Evolutionary conservation across 2,113 vertebrate species (phyloP), one percentile per base, ranked within the genome.

Genomic region (Euleptes europaea): DNA sequence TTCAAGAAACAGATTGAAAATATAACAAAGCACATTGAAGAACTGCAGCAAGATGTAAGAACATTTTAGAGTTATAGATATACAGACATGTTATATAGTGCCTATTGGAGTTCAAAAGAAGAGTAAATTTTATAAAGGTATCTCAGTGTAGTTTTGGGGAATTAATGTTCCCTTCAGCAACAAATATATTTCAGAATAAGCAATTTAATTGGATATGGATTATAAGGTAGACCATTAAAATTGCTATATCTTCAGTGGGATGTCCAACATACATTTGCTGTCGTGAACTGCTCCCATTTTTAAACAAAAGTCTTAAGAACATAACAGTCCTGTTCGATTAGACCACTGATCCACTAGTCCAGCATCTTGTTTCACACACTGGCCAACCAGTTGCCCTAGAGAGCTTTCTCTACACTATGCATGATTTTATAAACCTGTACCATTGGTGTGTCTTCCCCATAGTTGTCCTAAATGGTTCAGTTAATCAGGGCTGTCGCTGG

Each of bases 21-120:
- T 74, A 98, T 97, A 96, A 93, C 78, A 88, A 97, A 96, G 84
- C 83, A 74, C 84, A 92, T 95, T 73, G 97, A 98, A 89, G 96
- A 97, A 88, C 93, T 95, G 83, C 95, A 97, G 31, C 97, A 97
- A 88, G 97, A 98, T 97, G 98, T 99, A 93, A 51, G 94, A 78
- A 84, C n/a, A 1, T 67, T 91, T 76, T 51, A 76, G 80, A 84
- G 35, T 83, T 83, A 49, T 79, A 54, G 84, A 90, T 85, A 85
- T 70, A 15, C 31, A 17, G 60, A 0, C 26, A n/a, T 78, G 17
- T 38, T 63, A 17, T 33, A 88, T 19, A 21, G 2, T 71, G 26
- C 40, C 14, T 77, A 23, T 31, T 38, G 11, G 4, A 0, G 7
- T 42, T 88, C 49, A 82, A 44, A 15, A 83, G 17, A 77, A 14